phyloP scores from a whole-genome alignment of 2,888 invertebrate genomes.

The Carabus problematicus region DNA sequence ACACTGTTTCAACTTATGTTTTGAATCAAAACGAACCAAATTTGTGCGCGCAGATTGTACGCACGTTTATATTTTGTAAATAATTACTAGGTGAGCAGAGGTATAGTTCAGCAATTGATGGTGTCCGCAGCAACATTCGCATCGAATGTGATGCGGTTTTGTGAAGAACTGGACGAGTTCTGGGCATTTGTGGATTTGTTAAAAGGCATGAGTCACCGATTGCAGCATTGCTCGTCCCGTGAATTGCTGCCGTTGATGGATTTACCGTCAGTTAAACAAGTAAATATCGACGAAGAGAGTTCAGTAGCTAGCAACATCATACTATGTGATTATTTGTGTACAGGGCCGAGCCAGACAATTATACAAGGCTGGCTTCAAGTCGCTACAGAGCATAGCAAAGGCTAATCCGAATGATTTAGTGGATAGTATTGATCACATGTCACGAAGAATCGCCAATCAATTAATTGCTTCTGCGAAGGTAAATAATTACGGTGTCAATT shows the following conservation, averaged over 20 bases:
- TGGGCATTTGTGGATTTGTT: conserved; percentile 85
- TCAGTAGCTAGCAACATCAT: background rate
- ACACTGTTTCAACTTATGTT: too few relatives aligned
- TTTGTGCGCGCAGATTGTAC: background rate
- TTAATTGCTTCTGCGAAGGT: conserved; percentile 90
- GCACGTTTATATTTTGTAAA: conserved; percentile 31
- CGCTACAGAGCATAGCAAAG: conserved; percentile 77
- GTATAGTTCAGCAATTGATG: conserved; percentile 80
- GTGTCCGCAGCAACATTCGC: conserved; percentile 75
- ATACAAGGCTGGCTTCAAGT: conserved; percentile 81
- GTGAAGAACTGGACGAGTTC: conserved; percentile 78
- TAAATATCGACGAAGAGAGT: conserved; percentile 57
- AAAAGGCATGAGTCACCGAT: conserved; percentile 72
- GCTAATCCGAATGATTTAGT: conserved; percentile 71
- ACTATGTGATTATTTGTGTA: conserved; percentile 52
- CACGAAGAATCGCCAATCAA: conserved; percentile 75
- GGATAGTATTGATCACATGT: conserved; percentile 72
- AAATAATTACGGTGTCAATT: conserved; percentile 45
- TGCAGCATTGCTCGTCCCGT: conserved; percentile 81
- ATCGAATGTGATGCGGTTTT: conserved; percentile 78
- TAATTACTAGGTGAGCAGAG: conserved; percentile 72
- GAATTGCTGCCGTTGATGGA: conserved; percentile 86
- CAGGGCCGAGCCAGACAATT: conserved; percentile 84
- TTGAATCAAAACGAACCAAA: background rate
- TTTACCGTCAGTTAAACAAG: conserved; percentile 83